Percentiles rank a stretch among this genome's conserved stretches.
Conservation (phyloP, 2,888 invertebrate genomes). For the Syrphus vitripennis region DNA sequence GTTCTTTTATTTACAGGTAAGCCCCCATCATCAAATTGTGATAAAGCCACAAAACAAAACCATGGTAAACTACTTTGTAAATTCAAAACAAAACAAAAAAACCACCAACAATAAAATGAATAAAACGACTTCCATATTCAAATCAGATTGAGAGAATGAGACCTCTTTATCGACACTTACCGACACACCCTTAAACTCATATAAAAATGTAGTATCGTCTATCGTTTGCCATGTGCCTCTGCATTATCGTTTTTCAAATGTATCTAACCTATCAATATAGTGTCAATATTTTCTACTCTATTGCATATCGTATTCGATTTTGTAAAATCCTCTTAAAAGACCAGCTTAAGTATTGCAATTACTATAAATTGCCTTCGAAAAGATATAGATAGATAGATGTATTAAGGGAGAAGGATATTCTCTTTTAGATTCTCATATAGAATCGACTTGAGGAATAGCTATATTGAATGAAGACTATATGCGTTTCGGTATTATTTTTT, state of each 20-base stretch:
- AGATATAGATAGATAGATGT: background rate
- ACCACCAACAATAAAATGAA: background rate
- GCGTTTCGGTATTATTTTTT: slow-evolving; percentile 4
- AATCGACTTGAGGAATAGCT: background rate
- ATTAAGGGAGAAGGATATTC: slow-evolving; percentile 16
- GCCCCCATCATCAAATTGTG: background rate
- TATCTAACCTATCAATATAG: slow-evolving; percentile 32
- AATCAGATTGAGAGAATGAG: slow-evolving; percentile 37
- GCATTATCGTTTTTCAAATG: background rate
- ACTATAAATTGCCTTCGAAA: slow-evolving; percentile 62
- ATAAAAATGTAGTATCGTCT: background rate
- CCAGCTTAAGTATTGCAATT: slow-evolving; percentile 69
- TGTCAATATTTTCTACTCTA: slow-evolving; percentile 65
- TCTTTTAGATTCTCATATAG: background rate
- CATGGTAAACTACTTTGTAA: slow-evolving; percentile 13
- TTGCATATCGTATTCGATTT: slow-evolving; percentile 60
- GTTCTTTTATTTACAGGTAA: slow-evolving; percentile 56
- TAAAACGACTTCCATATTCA: slow-evolving; percentile 33
- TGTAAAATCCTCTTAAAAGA: slow-evolving; percentile 64
- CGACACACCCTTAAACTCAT: slow-evolving; percentile 28
- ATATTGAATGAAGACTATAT: background rate
- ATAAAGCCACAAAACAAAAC: background rate
- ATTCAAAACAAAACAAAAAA: background rate
- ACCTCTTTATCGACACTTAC: slow-evolving; percentile 42
- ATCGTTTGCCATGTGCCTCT: background rate